Evolutionary conservation across 2,113 vertebrate genomes (phyloP).

Genomic region (Gambusia holbrooki): DNA sequence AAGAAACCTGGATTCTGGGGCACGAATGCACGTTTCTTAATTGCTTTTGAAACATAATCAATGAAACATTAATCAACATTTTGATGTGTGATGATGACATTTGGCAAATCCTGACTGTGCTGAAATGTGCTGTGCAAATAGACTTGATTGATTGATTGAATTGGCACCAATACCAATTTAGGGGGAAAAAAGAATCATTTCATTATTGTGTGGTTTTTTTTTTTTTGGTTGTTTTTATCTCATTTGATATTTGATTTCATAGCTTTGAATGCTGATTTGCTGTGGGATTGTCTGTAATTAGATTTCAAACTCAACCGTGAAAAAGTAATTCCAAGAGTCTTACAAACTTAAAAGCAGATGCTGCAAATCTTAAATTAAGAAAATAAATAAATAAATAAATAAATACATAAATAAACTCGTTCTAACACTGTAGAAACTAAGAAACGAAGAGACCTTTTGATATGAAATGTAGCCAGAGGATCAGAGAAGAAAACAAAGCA

Average conservation of each 20-base stretch:
- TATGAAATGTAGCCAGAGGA: slow-evolving; percentile 12
- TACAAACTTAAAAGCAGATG: background rate
- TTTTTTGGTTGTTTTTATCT: too few relatives aligned
- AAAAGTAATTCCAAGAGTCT: background rate
- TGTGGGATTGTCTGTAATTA: background rate
- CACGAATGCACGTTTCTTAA: too few relatives aligned
- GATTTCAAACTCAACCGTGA: background rate
- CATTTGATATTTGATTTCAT: background rate
- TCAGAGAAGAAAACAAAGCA: slow-evolving; percentile 7
- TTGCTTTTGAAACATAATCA: too few relatives aligned
- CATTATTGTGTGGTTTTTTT: background rate
- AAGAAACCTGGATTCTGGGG: too few relatives aligned
- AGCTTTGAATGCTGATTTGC: background rate
- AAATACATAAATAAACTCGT: background rate
- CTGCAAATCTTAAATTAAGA: background rate
- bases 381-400: background rate
- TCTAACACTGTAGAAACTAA: background rate
- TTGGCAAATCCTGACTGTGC: too few relatives aligned
- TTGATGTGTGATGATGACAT: too few relatives aligned
- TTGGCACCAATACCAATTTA: too few relatives aligned
- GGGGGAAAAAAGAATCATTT: too few relatives aligned
- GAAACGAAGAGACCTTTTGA: background rate
- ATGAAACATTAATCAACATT: too few relatives aligned
- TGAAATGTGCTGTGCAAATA: too few relatives aligned
- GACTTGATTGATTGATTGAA: too few relatives aligned